Conservation (phyloP, 2,888 invertebrate genomes). For the Agriopis leucophaearia region DNA sequence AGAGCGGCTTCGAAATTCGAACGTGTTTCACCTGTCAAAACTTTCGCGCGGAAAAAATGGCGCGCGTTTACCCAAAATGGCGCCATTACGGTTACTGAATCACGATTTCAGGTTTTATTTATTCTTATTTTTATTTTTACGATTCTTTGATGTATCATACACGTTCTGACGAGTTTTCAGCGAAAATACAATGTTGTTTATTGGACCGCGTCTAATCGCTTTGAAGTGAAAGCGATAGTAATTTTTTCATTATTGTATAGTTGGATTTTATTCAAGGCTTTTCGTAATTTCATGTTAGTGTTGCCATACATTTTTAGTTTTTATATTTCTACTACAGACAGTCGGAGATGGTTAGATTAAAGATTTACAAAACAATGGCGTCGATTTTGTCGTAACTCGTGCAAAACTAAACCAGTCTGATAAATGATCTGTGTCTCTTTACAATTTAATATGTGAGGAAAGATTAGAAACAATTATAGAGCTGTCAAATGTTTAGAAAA, state of each 20-base stretch:
- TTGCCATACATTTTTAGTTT: constrained; percentile 10
- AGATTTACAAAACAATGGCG: too few species aligned
- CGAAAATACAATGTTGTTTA: constrained; percentile 35
- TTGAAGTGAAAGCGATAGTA: constrained; percentile 40
- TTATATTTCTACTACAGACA: too few species aligned
- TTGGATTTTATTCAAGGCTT: constrained; percentile 28
- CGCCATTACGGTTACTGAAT: constrained; percentile 26
- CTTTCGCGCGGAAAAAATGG: constrained; percentile 71
- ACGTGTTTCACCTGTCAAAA: constrained; percentile 77
- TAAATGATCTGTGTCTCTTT: too few species aligned
- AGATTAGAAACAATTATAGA: too few species aligned
- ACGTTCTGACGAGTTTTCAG: constrained; percentile 26
- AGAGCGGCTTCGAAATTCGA: constrained; percentile 53
- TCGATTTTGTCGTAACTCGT: too few species aligned
- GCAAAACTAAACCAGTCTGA: too few species aligned
- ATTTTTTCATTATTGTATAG: constrained; percentile 28
- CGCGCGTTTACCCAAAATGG: constrained; percentile 39
- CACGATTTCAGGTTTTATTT: constrained; percentile 25
- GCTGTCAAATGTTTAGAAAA: too few species aligned
- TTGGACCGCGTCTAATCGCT: constrained; percentile 37
- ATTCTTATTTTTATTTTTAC: constrained; percentile 18
- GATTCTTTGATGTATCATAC: constrained; percentile 30
- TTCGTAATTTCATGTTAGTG: constrained; percentile 17
- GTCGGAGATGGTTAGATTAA: too few species aligned
- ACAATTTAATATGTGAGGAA: too few species aligned